Base-by-base conservation (phyloP, 2,797 vertebrate genomes). In the Myotis findleyi region DNA sequence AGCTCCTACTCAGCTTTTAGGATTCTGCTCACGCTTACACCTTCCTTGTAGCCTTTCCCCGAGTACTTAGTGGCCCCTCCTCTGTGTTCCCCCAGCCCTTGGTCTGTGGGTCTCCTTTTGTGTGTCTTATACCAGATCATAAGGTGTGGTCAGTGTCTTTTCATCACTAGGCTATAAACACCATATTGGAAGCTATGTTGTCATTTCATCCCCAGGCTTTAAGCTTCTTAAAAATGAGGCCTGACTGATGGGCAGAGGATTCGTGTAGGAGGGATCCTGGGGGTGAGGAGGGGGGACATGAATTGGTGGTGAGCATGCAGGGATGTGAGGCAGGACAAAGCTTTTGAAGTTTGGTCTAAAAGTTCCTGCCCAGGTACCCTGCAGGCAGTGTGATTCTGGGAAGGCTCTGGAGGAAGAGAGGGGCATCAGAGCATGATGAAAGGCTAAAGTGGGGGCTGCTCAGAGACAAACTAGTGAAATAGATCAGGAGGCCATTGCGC, bases 221-320 rank as follows among this genome's bases (percentile, higher is more conserved):
- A 44, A 21, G 11, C 38, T 33, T 68, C 89, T 41, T 72, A 92
- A 82, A 68, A 69, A 23, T 44, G 14, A 11, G 85, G 33, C 44
- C 49, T 82, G 3, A 47, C 4, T 4, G 17, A 5, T 14, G 36
- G 47, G 55, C 27, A n/a, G 62, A 49, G 17, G 75, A 20, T 38
- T 68, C 44, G 0, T 1, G 11, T 21, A 25, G 23, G 20, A 5
- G 2, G 10, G 20, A n/a, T 9, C 18, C 0, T 1, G 8, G 30
- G 36, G 11, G 10, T 11, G 18, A 47, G 41, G 23, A 44, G 7
- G 53, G 38, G 17, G 6, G 41, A 41, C 55, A 47, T 10, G 57
- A 14, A 11, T 33, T 9, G 14, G 36, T 23, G 25, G 47, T 11
- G 62, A 53, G n/a, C 25, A 3, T 2, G 7, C 36, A 33, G 36